Evolutionary conservation across 2,888 invertebrate species (phyloP).

Genomic region (Clitarchus hookeri): DNA sequence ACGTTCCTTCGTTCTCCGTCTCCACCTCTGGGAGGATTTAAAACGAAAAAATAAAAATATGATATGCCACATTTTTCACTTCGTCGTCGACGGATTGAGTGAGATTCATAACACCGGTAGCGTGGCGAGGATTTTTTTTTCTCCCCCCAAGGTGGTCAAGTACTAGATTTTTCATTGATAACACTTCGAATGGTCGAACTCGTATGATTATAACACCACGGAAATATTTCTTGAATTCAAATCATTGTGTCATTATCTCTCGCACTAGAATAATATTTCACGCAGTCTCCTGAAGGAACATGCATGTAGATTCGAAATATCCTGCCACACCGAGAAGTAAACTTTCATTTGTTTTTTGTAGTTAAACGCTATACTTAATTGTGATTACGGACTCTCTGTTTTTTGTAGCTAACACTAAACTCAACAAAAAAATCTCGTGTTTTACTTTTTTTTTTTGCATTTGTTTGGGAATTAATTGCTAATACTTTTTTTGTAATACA

Average conservation of each 20-base stretch:
- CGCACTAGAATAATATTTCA: neutral
- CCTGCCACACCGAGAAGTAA: no score
- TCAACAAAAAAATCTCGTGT: no score
- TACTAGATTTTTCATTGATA: neutral
- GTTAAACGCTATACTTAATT: no score
- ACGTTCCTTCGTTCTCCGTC: neutral
- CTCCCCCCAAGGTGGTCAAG: neutral
- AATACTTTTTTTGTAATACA: no score
- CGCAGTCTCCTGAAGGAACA: neutral
- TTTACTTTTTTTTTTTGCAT: no score
- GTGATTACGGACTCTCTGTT: no score
- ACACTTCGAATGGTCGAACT: neutral
- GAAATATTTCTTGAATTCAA: neutral
- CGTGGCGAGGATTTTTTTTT: neutral
- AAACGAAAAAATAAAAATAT: no score
- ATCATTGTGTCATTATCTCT: neutral
- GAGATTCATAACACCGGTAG: neutral
- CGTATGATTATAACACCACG: slow-evolving; percentile 14
- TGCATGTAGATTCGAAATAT: neutral
- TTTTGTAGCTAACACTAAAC: no score
- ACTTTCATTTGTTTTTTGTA: no score
- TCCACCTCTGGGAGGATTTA: neutral
- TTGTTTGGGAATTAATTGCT: no score
- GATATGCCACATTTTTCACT: no score
- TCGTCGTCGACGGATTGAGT: no score